Evolutionary conservation across 2,888 invertebrate genomes (phyloP).

Genomic region (Neoaliturus tenellus): DNA sequence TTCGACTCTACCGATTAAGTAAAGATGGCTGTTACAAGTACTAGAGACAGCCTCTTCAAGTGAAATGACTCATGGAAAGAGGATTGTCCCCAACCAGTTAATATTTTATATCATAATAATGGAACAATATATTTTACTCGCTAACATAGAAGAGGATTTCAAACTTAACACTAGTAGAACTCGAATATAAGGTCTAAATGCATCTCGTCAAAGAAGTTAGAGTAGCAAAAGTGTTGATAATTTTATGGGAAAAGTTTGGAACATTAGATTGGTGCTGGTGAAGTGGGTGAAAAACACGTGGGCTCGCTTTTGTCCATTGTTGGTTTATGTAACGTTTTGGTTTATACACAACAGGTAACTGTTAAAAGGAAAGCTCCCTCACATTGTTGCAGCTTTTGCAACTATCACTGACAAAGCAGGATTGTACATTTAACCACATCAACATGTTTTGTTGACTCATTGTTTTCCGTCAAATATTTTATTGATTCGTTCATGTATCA

Average conservation of each 20-base stretch:
- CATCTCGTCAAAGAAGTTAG: background rate
- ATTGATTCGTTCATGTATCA: no score
- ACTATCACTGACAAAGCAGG: background rate
- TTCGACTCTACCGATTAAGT: background rate
- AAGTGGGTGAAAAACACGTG: background rate
- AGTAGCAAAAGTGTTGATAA: background rate
- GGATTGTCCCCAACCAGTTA: background rate
- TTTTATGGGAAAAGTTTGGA: background rate
- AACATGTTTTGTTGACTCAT: background rate
- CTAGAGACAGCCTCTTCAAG: background rate
- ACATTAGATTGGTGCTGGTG: background rate
- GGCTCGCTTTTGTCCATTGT: background rate
- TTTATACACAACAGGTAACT: background rate
- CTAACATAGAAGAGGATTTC: background rate
- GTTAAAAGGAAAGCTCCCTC: background rate
- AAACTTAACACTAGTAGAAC: background rate
- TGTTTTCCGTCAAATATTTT: slow-evolving; percentile 42
- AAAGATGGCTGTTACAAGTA: background rate
- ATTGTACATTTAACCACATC: background rate
- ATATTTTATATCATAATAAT: background rate
- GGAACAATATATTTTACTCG: background rate
- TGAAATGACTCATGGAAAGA: background rate
- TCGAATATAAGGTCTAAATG: background rate
- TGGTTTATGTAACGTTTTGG: background rate
- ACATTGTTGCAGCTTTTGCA: slow-evolving; percentile 6